Evolutionary conservation across 2,113 vertebrate species (phyloP), one percentile per base, ranked within the genome.

Genomic region (Scatophagus argus): DNA sequence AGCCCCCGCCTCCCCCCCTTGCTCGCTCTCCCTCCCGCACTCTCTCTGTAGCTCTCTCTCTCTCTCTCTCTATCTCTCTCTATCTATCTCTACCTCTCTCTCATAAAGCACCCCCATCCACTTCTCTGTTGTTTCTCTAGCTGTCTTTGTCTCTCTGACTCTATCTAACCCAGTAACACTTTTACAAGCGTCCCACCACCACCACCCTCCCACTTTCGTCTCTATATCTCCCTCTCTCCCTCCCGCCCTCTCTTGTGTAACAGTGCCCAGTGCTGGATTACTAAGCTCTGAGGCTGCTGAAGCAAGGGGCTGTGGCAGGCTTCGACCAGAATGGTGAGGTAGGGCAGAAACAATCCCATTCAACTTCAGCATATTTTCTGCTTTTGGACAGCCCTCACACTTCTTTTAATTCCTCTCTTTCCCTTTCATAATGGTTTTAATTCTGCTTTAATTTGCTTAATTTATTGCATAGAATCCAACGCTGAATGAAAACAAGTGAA

Each of bases 321-420:
- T 93, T 89, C 69, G 69, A 83, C 86, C 90, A 96, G 85, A 92
- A 96, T 96, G 96, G 95, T 96, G 94, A 96, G 95, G 94, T 96
- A 96, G 93, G 95, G 74, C 62, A 77, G 72, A 79, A 76, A 59
- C 62, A 1, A 83, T 82, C 70, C 79, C 60, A 9, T 59, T 84
- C 51, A 64, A 25, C 76, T 74, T 41, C 4, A 55, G 36, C 25
- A 0, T 27, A 38, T 31, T 66, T 72, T 21, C 36, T 54, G 25
- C 14, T 51, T 56, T 61, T 17, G 13, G 23, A 79, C 34, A 27
- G 39, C 25, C 12, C 32, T 60, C 56, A 34, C n/a, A 56, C 44
- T 56, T 38, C 47, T 72, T 61, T 32, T 32, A 27, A 47, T 54
- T 55, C 25, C 49, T 83, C 47, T 44, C 84, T n/a, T 66, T 38